Evolutionary conservation across 2,113 vertebrate species (phyloP).

Genomic region (Hylia prasina): DNA sequence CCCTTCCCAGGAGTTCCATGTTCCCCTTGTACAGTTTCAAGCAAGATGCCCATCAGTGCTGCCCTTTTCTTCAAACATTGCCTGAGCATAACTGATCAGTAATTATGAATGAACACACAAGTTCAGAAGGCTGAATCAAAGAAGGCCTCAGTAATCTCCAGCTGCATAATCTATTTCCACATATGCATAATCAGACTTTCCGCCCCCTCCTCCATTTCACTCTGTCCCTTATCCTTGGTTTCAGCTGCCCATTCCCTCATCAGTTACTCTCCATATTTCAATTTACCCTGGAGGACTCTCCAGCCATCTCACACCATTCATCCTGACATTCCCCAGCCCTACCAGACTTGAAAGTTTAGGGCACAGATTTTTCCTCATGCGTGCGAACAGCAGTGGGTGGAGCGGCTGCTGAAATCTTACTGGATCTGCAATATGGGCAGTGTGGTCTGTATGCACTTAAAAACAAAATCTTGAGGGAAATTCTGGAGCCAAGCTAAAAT

Average conservation of each 20-base stretch:
- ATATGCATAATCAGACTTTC: neutral
- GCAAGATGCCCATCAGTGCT: neutral
- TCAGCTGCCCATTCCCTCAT: neutral
- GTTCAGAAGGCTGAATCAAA: neutral
- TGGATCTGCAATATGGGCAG: neutral
- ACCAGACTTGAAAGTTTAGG: neutral
- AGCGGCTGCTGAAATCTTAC: constrained; percentile 15
- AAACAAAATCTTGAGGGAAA: constrained; percentile 22
- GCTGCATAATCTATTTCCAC: neutral
- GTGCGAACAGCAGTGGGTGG: neutral
- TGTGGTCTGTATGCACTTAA: neutral
- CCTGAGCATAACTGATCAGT: neutral
- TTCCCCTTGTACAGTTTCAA: neutral
- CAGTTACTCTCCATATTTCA: neutral
- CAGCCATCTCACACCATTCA: neutral
- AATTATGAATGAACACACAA: neutral
- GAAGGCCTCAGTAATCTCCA: neutral
- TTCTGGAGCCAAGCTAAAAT: constrained; percentile 11
- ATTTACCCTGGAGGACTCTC: neutral
- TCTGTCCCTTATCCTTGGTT: neutral
- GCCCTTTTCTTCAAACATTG: neutral
- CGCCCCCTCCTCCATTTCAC: neutral
- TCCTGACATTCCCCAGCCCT: neutral
- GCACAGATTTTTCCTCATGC: neutral
- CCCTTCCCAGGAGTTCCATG: neutral